These are phyloP conservation scores for Hydrolagus affinis DNA, from an alignment of 2,113 vertebrate genomes.

Conservation along the genomic window DNA sequence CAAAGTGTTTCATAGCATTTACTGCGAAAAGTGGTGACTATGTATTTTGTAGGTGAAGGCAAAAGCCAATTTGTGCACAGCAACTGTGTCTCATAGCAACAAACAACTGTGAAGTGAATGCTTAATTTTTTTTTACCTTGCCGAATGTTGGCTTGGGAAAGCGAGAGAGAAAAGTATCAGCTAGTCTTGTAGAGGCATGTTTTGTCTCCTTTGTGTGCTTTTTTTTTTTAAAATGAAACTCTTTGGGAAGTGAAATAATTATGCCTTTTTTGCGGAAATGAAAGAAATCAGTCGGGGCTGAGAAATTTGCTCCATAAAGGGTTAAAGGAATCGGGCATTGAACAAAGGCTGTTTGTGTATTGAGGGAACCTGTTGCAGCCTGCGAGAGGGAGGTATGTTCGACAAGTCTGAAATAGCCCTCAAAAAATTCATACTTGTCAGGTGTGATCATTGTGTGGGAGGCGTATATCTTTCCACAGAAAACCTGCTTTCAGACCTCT, in stretches of 20 bases:
- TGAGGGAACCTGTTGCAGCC: background rate
- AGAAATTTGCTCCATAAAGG: background rate
- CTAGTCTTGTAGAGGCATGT: background rate
- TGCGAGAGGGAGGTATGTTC: conserved; percentile 15
- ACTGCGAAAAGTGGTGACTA: too few species aligned
- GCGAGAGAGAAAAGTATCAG: background rate
- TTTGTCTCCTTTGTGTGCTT: background rate
- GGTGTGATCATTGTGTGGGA: background rate
- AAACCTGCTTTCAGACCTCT: conserved; percentile 1
- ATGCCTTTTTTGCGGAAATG: background rate
- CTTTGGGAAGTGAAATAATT: background rate
- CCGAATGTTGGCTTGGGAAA: too few species aligned
- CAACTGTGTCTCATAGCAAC: too few species aligned
- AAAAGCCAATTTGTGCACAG: too few species aligned
- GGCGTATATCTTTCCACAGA: background rate
- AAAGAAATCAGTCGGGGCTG: background rate
- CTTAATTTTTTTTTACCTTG: too few species aligned
- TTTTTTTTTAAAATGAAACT: too few species aligned
- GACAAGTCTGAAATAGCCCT: conserved; percentile 29
- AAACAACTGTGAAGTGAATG: too few species aligned
- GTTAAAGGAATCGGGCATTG: background rate
- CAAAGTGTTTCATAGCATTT: too few species aligned
- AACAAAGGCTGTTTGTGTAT: conserved; percentile 26
- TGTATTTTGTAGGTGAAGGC: too few species aligned
- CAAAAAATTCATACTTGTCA: conserved; percentile 10